Percentiles rank a stretch among this genome's conserved stretches.
Conservation (phyloP, 2,888 invertebrate species). For the Diadegma fenestrale region DNA sequence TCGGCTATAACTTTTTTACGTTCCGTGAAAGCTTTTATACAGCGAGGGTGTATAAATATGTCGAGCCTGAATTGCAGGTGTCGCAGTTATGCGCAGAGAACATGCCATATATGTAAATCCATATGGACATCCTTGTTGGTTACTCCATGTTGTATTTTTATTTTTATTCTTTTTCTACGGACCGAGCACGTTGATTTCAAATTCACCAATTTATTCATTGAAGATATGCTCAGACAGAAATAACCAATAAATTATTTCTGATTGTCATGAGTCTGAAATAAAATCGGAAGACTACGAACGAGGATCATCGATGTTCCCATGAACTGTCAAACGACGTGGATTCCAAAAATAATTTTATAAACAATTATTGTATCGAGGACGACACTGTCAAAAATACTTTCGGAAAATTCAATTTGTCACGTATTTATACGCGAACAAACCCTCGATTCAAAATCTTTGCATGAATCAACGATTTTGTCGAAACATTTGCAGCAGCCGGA, state of each 20-base stretch:
- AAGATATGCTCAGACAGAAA: not conserved
- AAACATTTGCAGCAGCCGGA: not conserved
- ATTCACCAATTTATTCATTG: not conserved
- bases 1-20: constrained; percentile 29
- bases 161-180: not conserved
- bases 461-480: not conserved
- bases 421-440: no score
- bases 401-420: no score
- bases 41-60: constrained; percentile 1
- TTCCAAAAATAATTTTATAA: no score
- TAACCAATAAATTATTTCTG: not conserved
- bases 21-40: constrained; percentile 19
- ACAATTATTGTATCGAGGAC: no score
- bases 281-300: not conserved
- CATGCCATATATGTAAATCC: constrained; percentile 6
- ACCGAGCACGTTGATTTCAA: not conserved
- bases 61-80: constrained; percentile 27
- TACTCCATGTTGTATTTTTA: not conserved
- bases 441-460: not conserved
- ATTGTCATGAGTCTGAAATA: not conserved
- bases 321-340: no score
- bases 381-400: no score
- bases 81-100: constrained; percentile 8
- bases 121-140: constrained; percentile 6
- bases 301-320: not conserved